These are phyloP conservation scores for Canis aureus DNA, from an alignment of 2,113 vertebrate genomes.

Conservation along the genomic window DNA sequence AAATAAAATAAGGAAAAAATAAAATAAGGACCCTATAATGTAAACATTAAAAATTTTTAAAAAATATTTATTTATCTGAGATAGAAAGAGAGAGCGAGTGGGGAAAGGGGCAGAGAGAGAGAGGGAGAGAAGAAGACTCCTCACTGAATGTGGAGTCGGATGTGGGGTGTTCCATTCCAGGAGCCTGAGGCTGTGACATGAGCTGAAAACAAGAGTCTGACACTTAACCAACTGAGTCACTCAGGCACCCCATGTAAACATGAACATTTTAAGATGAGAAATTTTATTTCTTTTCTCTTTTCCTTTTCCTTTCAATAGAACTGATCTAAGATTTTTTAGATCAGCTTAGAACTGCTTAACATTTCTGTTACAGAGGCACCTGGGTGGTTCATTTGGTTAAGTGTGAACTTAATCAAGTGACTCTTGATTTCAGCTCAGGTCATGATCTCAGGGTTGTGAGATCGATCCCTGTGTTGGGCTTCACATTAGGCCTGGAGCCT, in stretches of 20 bases:
- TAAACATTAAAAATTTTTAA: neutral
- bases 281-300: slow-evolving; percentile 29
- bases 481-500: neutral
- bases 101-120: neutral
- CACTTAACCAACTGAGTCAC: neutral
- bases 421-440: too few species aligned
- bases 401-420: too few species aligned
- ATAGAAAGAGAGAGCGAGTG: neutral
- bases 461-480: neutral
- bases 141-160: neutral
- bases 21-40: neutral
- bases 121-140: neutral
- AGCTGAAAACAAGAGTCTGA: neutral
- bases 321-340: slow-evolving; percentile 44
- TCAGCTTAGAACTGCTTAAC: neutral
- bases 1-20: slow-evolving; percentile 60
- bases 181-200: neutral
- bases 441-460: too few species aligned
- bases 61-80: neutral
- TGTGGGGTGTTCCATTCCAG: neutral
- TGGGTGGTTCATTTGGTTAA: neutral
- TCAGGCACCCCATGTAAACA: neutral
- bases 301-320: slow-evolving; percentile 39
- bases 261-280: neutral
- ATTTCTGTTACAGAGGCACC: neutral